Conservation (phyloP, 2,113 vertebrate genomes). For the Mungos mungo region DNA sequence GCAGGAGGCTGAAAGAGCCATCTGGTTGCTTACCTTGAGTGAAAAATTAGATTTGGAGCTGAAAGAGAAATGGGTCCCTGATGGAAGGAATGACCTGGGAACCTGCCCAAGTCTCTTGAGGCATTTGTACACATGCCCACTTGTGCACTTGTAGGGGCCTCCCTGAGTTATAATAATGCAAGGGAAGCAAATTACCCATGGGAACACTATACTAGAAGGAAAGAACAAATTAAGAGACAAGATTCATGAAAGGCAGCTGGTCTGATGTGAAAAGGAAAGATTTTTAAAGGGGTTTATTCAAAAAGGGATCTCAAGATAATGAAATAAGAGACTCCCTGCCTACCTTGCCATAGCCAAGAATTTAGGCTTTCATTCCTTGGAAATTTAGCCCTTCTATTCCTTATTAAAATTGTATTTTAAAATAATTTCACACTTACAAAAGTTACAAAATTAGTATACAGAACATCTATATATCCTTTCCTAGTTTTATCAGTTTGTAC, state of each 20-base stretch:
- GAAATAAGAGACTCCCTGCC: not conserved
- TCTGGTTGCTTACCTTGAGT: constrained; percentile 41
- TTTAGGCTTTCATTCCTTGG: not conserved
- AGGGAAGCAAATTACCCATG: not conserved
- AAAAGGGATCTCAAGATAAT: not conserved
- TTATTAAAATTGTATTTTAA: not conserved
- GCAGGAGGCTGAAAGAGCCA: not conserved
- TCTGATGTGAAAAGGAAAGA: not conserved
- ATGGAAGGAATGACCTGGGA: not conserved
- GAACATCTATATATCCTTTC: not conserved
- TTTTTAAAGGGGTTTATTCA: not conserved
- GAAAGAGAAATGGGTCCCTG: not conserved
- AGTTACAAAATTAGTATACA: not conserved
- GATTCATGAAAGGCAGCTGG: not conserved
- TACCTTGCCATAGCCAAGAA: not conserved
- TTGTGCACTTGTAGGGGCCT: not conserved
- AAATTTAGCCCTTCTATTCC: not conserved
- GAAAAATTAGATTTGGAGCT: not conserved
- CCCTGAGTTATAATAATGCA: not conserved
- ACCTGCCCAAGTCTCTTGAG: not conserved
- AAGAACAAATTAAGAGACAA: not conserved
- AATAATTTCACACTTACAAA: not conserved
- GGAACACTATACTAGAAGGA: not conserved
- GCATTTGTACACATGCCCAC: not conserved
- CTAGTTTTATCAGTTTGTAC: not conserved